Evolutionary conservation across 2,113 vertebrate species (phyloP).

Genomic region (Thermophis baileyi): DNA sequence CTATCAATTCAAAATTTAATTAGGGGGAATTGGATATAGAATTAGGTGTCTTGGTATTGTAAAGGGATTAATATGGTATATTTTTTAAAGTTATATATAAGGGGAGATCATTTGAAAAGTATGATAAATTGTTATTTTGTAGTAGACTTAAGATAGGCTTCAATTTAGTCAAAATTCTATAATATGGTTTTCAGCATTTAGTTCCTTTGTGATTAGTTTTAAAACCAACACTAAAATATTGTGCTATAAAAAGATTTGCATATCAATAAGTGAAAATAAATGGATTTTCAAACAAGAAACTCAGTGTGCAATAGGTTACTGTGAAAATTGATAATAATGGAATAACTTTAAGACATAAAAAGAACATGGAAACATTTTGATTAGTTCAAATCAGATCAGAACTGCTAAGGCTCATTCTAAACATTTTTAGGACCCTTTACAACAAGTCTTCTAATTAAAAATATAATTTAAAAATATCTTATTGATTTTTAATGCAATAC

Average conservation of each 20-base stretch:
- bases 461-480: not conserved
- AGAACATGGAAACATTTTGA: slow-evolving; percentile 41
- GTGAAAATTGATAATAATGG: slow-evolving; percentile 66
- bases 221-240: slow-evolving; percentile 64
- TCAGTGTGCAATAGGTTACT: slow-evolving; percentile 67
- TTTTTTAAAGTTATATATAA: slow-evolving; percentile 28
- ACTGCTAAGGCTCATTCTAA: not conserved
- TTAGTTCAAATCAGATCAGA: slow-evolving; percentile 4
- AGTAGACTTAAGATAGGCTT: slow-evolving; percentile 53
- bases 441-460: not conserved
- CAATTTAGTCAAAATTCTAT: slow-evolving; percentile 57
- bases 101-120: slow-evolving; percentile 41
- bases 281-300: slow-evolving; percentile 70
- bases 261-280: slow-evolving; percentile 76
- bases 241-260: slow-evolving; percentile 75
- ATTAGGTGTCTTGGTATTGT: slow-evolving; percentile 43
- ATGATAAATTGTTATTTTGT: slow-evolving; percentile 53
- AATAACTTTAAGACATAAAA: slow-evolving; percentile 74
- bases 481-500: not conserved
- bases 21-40: slow-evolving; percentile 45
- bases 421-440: not conserved
- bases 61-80: slow-evolving; percentile 44
- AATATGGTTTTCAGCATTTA: slow-evolving; percentile 58
- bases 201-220: slow-evolving; percentile 60
- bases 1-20: slow-evolving; percentile 52